phyloP scores from a whole-genome alignment of 2,888 invertebrate genomes.

The Onchidella celtica region DNA sequence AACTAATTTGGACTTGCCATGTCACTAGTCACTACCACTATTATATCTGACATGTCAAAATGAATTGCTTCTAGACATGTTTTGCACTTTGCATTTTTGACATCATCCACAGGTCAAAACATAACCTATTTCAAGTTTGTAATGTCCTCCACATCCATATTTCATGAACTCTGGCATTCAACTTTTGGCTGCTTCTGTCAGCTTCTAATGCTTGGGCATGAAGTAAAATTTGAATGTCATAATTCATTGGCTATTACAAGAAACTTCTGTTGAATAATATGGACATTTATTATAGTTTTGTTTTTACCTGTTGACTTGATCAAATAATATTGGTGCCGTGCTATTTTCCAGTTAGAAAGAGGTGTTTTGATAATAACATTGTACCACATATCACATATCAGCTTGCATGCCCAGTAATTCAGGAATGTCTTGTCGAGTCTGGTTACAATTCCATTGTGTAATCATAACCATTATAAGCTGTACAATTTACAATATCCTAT shows the following conservation, averaged over 20 bases:
- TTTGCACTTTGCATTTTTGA: not conserved
- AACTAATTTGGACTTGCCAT: no score
- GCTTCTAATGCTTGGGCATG: no score
- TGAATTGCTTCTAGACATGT: not conserved
- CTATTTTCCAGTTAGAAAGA: conserved; percentile 23
- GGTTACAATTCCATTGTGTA: conserved; percentile 40
- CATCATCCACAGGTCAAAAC: no score
- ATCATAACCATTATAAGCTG: conserved; percentile 31
- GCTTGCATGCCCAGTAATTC: conserved; percentile 45
- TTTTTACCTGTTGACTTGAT: conserved; percentile 3
- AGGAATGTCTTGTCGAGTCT: conserved; percentile 30
- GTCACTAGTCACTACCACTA: no score
- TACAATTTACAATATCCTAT: conserved; percentile 1
- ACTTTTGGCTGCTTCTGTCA: no score
- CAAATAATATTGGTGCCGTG: conserved; percentile 18
- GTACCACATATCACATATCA: conserved; percentile 46
- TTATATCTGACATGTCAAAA: not conserved
- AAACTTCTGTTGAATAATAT: no score
- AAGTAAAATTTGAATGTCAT: no score
- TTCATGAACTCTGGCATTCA: no score
- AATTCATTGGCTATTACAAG: no score
- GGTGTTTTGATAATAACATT: conserved; percentile 17
- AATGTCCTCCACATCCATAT: no score
- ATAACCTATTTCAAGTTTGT: no score
- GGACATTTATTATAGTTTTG: not conserved